A percentile compares a stretch with the other conserved stretches of the same genome.
Conservation (phyloP, 92 coral and sea anemone genomes). For the Muricea muricata region DNA sequence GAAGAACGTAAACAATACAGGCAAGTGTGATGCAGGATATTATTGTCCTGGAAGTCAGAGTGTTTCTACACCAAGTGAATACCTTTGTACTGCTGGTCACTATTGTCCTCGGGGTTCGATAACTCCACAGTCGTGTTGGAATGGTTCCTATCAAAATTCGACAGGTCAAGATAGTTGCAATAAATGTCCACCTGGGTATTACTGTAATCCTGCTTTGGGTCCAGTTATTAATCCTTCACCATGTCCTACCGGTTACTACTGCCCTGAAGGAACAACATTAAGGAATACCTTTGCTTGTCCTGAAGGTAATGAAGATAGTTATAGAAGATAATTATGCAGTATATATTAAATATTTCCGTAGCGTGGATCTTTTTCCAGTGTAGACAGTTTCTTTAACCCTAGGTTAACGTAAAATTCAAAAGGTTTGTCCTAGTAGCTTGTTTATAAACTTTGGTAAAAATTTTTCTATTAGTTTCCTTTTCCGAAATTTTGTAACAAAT, state of each 20-base stretch:
- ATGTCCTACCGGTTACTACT: slow-evolving; percentile 84
- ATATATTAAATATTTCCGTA: too few relatives aligned
- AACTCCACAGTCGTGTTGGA: slow-evolving; percentile 79
- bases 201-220: slow-evolving; percentile 83
- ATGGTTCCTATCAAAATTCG: slow-evolving; percentile 88
- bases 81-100: slow-evolving; percentile 83
- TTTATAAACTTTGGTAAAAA: too few relatives aligned
- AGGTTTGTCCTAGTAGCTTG: too few relatives aligned
- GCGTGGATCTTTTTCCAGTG: too few relatives aligned
- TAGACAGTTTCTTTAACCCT: too few relatives aligned
- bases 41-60: slow-evolving; percentile 95
- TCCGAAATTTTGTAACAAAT: too few relatives aligned
- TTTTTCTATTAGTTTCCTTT: too few relatives aligned
- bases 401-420: too few relatives aligned
- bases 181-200: slow-evolving; percentile 79
- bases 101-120: slow-evolving; percentile 77
- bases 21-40: slow-evolving; percentile 72
- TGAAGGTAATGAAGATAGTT: too few relatives aligned
- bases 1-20: slow-evolving; percentile 75
- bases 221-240: slow-evolving; percentile 83
- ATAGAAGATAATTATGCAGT: too few relatives aligned
- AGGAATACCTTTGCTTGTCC: slow-evolving; percentile 89
- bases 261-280: slow-evolving; percentile 80
- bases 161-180: slow-evolving; percentile 75
- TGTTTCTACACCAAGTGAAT: slow-evolving; percentile 75